These are phyloP conservation scores for Tachysurus vachellii DNA, from an alignment of 2,113 vertebrate species.

Conservation along the genomic window DNA sequence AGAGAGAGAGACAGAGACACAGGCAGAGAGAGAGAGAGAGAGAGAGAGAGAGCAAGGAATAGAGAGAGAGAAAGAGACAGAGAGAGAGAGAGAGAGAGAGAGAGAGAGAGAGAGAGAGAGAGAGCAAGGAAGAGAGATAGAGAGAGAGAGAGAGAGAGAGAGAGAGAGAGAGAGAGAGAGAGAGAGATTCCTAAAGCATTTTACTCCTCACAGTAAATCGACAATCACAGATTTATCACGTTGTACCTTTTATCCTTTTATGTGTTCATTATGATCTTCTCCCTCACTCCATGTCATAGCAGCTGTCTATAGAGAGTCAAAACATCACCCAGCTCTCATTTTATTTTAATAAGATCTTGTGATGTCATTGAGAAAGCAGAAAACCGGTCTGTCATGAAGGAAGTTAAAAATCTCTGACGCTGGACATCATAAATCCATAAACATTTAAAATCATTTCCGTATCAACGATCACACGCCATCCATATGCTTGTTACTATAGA, in stretches of 20 bases:
- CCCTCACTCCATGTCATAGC: not conserved
- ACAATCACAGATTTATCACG: not conserved
- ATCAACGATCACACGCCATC: too few species aligned
- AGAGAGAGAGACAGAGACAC: not conserved
- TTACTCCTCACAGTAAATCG: not conserved
- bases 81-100: not conserved
- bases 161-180: not conserved
- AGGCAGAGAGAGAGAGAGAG: not conserved
- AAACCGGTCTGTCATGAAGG: not conserved
- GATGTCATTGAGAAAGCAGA: not conserved
- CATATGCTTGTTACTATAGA: not conserved
- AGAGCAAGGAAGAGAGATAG: not conserved
- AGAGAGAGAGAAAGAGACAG: not conserved
- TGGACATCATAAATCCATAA: not conserved
- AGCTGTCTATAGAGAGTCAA: not conserved
- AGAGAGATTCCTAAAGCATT: not conserved
- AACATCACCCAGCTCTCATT: not conserved
- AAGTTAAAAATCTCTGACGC: not conserved
- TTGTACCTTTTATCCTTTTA: not conserved
- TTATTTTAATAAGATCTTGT: not conserved
- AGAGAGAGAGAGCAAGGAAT: too few species aligned
- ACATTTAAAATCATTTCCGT: not conserved
- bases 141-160: not conserved
- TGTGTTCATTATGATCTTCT: not conserved
- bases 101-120: not conserved